Evolutionary conservation across 2,888 invertebrate genomes (phyloP), one percentile per base, ranked within the genome.

Genomic region (Stramonita haemastoma): DNA sequence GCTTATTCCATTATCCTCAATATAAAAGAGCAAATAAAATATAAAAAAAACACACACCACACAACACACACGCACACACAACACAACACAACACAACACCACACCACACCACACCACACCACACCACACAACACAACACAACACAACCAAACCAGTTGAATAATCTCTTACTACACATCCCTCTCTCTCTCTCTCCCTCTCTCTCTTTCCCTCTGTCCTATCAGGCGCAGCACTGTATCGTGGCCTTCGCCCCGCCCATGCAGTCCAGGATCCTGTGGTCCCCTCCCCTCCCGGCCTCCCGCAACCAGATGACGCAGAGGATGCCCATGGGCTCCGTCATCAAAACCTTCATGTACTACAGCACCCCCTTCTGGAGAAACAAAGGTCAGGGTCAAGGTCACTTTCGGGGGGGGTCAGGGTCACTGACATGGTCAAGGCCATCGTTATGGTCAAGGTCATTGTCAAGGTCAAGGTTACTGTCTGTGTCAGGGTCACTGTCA

Each of bases 331-430:
- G 96, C 17, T 93, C 94, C 81, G 95, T 96, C 83, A 95, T 96
- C 91, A 96, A 96, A 91, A 95, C 95, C 73, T 94, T 96, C 88
- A 91, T 96, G 57, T 96, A 96, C 90, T 96, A 96, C 92, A 93
- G 95, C 73, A 93, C 91, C 29, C 92, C 96, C 5, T 96, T 96
- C 93, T 96, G 96, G 96, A 94, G 95, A 88, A 93, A 95, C 77
- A 94, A 95, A 90, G 96, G 96, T 95, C 73, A 73, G 73, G 26
- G 26, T 26, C 89, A 86, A 85, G 8, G 26, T 70, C 2, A 17
- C n/a, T 6, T 15, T 81, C 13, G 22, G 81, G 34, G 11, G 26
- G 36, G 81, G 8, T 11, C 13, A 11, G 5, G 32, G 17, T 81
- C 32, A 29, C 32, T 81, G 32, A 34, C 1, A 32, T 34, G 19